phyloP scores from a whole-genome alignment of 2,113 vertebrate genomes.

The Rhinogobius similis region DNA sequence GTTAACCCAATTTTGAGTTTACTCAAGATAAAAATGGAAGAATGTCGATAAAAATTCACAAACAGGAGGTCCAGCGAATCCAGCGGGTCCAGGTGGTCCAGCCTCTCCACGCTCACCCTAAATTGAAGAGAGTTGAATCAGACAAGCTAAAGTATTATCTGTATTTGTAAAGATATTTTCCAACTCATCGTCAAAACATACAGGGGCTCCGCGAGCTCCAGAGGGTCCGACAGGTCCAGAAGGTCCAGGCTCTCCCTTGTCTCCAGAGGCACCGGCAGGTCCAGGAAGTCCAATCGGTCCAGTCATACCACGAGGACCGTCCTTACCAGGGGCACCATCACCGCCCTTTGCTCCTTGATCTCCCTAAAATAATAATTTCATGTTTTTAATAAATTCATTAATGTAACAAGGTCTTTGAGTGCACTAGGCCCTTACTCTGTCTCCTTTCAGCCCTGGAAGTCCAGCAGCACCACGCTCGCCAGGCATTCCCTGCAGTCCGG shows the following conservation, averaged over 20 bases:
- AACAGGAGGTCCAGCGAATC: slow-evolving; percentile 97
- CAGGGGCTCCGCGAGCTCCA: slow-evolving; percentile 90
- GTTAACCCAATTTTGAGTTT: background rate
- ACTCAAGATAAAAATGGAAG: background rate
- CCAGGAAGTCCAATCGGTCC: slow-evolving; percentile 96
- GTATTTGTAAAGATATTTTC: background rate
- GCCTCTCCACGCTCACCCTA: slow-evolving; percentile 95
- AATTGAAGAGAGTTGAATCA: slow-evolving; percentile 3
- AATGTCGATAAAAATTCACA: slow-evolving; percentile 62
- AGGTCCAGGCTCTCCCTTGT: slow-evolving; percentile 95
- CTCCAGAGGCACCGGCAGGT: slow-evolving; percentile 88
- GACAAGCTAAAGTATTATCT: background rate
- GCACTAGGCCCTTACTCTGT: slow-evolving; percentile 84
- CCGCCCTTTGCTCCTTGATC: slow-evolving; percentile 90
- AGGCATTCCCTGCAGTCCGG: slow-evolving; percentile 99
- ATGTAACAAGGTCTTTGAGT: background rate
- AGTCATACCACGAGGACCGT: slow-evolving; percentile 90
- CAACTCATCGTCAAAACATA: slow-evolving; percentile 71
- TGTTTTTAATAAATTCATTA: background rate
- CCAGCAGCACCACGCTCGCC: slow-evolving; percentile 93
- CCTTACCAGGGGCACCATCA: slow-evolving; percentile 92
- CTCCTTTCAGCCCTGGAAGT: slow-evolving; percentile 94
- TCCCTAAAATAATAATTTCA: slow-evolving; percentile 77
- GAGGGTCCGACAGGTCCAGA: slow-evolving; percentile 85
- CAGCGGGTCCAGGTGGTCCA: slow-evolving; percentile 92